phyloP scores from a whole-genome alignment of 2,888 invertebrate species.

The Stratiomys singularior region DNA sequence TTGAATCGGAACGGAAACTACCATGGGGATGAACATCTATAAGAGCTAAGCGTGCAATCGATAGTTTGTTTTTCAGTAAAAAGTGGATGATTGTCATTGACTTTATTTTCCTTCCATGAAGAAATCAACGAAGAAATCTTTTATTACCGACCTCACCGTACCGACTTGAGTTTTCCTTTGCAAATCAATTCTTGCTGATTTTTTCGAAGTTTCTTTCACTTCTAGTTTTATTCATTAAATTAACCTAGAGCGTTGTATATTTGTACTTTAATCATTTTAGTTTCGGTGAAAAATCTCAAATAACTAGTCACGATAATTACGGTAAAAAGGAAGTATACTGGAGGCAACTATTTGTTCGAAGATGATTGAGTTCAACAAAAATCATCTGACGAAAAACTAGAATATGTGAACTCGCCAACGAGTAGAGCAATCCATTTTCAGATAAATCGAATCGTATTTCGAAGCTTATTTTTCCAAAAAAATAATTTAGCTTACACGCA shows the following conservation, averaged over 20 bases:
- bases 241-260: slow-evolving; percentile 1
- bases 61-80: background rate
- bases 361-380: too few relatives aligned
- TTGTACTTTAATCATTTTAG: slow-evolving; percentile 46
- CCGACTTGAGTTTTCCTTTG: background rate
- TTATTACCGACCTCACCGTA: background rate
- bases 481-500: too few relatives aligned
- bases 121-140: slow-evolving; percentile 9
- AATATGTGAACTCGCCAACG: too few relatives aligned
- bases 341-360: too few relatives aligned
- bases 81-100: background rate
- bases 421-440: too few relatives aligned
- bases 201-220: background rate
- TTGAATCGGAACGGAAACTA: slow-evolving; percentile 79
- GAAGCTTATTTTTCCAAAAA: too few relatives aligned
- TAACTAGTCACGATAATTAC: slow-evolving; percentile 50
- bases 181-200: background rate
- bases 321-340: background rate
- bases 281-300: slow-evolving; percentile 47
- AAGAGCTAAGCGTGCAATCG: slow-evolving; percentile 59
- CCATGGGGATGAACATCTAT: slow-evolving; percentile 80
- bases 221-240: background rate
- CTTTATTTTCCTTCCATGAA: slow-evolving; percentile 30
- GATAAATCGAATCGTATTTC: too few relatives aligned
- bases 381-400: too few relatives aligned